Evolutionary conservation across 2,888 invertebrate genomes (phyloP).

Genomic region (Argyra leucocephala): DNA sequence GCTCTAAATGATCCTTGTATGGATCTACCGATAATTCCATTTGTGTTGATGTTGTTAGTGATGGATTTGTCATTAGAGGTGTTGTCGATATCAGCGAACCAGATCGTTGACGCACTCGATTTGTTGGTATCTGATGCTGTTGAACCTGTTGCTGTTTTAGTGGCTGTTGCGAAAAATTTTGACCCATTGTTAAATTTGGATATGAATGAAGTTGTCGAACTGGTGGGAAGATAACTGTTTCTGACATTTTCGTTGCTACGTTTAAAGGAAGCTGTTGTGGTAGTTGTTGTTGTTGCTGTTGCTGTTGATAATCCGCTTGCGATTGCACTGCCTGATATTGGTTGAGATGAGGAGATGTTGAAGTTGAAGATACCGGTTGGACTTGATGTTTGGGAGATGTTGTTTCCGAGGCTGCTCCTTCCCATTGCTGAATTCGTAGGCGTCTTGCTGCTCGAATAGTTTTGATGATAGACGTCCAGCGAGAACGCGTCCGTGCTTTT

Average conservation of each 20-base stretch:
- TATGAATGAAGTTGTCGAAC: not conserved
- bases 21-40: not conserved
- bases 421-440: not conserved
- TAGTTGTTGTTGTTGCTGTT: not conserved
- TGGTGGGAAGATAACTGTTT: not conserved
- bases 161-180: not conserved
- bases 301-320: conserved; percentile 7
- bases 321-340: too few species aligned
- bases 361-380: not conserved
- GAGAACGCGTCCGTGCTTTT: conserved; percentile 23
- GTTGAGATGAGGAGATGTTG: conserved; percentile 12
- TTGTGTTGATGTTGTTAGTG: not conserved
- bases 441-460: conserved; percentile 8
- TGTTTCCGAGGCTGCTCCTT: not conserved
- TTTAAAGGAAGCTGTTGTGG: not conserved
- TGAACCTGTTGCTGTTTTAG: not conserved
- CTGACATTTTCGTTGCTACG: not conserved
- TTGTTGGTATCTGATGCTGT: not conserved
- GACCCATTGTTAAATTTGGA: not conserved
- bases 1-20: not conserved
- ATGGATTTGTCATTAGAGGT: not conserved
- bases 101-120: not conserved
- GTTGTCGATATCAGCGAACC: not conserved
- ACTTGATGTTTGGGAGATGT: conserved; percentile 10
- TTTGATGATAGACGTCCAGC: conserved; percentile 18